phyloP scores from a whole-genome alignment of 2,888 invertebrate genomes.

The Pseudococcus longispinus region DNA sequence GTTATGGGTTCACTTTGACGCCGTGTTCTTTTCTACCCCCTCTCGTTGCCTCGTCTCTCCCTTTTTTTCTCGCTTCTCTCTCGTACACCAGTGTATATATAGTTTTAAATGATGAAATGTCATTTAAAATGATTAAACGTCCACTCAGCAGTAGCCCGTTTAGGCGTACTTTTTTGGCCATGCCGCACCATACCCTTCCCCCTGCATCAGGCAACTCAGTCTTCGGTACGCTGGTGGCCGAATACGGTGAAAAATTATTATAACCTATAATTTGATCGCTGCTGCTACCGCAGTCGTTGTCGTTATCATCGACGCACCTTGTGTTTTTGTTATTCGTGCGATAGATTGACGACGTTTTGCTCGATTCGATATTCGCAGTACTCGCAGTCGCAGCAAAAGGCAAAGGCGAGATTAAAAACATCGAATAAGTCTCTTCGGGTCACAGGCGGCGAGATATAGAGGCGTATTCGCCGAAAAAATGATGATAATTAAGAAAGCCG shows the following conservation, averaged over 20 bases:
- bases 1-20: neutral
- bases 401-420: neutral
- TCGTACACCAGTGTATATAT: neutral
- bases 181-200: neutral
- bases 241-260: conserved; percentile 52
- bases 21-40: neutral
- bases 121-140: conserved; percentile 56
- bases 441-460: neutral
- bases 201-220: neutral
- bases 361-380: neutral
- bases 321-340: neutral
- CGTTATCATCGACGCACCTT: conserved; percentile 36
- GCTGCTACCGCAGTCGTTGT: neutral
- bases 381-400: neutral
- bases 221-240: neutral
- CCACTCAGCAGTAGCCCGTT: conserved; percentile 56
- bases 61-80: neutral
- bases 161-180: conserved; percentile 21
- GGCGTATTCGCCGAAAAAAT: conserved; percentile 37
- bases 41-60: neutral
- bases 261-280: conserved; percentile 54
- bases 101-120: conserved; percentile 54
- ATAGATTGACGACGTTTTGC: neutral
- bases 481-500: conserved; percentile 44
- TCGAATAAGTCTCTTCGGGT: neutral